These are phyloP conservation scores for Mantis religiosa DNA, from an alignment of 2,888 invertebrate genomes.

Conservation along the genomic window DNA sequence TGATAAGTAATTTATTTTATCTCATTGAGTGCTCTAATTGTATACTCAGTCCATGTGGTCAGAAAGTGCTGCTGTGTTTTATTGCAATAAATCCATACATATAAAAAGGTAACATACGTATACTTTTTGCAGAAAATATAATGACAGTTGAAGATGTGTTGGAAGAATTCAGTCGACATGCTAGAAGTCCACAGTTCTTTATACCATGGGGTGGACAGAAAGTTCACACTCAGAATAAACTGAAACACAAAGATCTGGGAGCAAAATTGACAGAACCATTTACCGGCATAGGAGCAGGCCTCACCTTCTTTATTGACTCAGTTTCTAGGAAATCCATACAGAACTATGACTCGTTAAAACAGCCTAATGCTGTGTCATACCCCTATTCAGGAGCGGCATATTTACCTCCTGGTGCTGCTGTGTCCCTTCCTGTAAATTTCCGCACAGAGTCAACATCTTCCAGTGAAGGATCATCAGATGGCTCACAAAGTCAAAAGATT, in stretches of 20 bases:
- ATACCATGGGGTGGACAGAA: background rate
- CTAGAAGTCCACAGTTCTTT: background rate
- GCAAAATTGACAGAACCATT: background rate
- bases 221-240: background rate
- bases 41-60: too few species aligned
- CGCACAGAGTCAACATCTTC: too few species aligned
- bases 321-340: background rate
- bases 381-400: background rate
- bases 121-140: background rate
- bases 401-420: background rate
- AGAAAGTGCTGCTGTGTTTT: too few species aligned
- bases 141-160: background rate
- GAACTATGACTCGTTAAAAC: background rate
- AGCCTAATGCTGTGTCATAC: background rate
- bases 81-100: too few species aligned
- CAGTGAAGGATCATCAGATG: too few species aligned
- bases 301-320: background rate
- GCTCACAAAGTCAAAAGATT: too few species aligned
- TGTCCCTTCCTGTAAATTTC: background rate
- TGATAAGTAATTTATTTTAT: too few species aligned
- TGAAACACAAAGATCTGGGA: background rate
- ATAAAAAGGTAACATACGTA: background rate
- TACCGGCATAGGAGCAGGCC: background rate
- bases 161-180: background rate
- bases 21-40: too few species aligned